A percentile compares a stretch with the other conserved stretches of the same genome.
phyloP scores from a whole-genome alignment of 92 coral and sea anemone genomes.

The Pocillopora meandrina region DNA sequence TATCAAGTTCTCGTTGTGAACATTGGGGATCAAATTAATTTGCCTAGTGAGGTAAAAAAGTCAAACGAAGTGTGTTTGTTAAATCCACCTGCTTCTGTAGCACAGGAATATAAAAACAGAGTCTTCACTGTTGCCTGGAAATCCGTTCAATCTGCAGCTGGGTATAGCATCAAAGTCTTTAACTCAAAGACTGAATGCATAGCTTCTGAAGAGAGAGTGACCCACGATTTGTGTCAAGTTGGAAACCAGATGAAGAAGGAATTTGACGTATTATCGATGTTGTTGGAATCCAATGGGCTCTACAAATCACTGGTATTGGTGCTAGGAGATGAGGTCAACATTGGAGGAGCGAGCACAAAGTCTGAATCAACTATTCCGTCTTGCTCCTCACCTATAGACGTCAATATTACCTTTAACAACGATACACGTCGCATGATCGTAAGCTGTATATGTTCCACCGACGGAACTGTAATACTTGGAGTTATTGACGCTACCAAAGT shows the following conservation, averaged over 20 bases:
- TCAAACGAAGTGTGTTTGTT: conserved; percentile 19
- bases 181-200: conserved; percentile 1
- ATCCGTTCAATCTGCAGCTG: conserved; percentile 4
- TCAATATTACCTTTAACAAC: conserved; percentile 7
- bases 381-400: conserved; percentile 4
- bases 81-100: background rate
- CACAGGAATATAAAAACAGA: background rate
- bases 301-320: conserved; percentile 9
- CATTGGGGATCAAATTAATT: conserved; percentile 12
- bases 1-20: conserved; percentile 19
- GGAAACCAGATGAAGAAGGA: conserved; percentile 5
- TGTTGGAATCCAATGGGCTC: conserved; percentile 3
- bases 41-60: conserved; percentile 6
- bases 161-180: conserved; percentile 2
- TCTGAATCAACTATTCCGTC: conserved; percentile 6
- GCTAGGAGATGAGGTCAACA: background rate
- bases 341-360: conserved; percentile 23
- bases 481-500: conserved; percentile 5
- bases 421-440: conserved; percentile 11
- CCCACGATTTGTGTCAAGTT: background rate
- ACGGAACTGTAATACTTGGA: conserved; percentile 2
- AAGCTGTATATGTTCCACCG: background rate
- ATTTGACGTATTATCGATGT: background rate
- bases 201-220: background rate
- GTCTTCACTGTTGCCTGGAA: conserved; percentile 18